phyloP scores from a whole-genome alignment of 2,113 vertebrate species.

The Tachycineta bicolor region DNA sequence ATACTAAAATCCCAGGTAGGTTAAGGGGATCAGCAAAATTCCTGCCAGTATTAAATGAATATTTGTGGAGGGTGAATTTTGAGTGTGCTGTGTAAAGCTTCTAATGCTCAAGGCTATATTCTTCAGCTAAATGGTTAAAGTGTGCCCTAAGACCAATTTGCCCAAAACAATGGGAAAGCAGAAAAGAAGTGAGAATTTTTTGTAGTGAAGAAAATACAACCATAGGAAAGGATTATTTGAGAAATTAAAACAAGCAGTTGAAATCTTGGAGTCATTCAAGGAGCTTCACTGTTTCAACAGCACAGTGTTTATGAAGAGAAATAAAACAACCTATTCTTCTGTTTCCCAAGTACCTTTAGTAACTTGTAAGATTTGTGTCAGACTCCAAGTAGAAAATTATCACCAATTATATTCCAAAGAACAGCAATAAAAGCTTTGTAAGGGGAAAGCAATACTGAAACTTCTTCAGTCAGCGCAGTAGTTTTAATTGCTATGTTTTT shows the following conservation, averaged over 20 bases:
- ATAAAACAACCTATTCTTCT: neutral
- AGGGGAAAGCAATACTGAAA: neutral
- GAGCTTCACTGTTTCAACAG: neutral
- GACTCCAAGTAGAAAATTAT: constrained; percentile 18
- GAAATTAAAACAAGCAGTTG: neutral
- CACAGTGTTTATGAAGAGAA: neutral
- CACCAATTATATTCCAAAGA: constrained; percentile 12
- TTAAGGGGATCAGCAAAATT: neutral
- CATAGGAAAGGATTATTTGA: neutral
- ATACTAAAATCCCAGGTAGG: neutral
- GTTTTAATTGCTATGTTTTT: neutral
- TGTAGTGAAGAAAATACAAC: neutral
- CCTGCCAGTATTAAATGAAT: neutral
- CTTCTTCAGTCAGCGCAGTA: neutral
- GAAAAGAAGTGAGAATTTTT: neutral
- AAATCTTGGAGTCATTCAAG: neutral
- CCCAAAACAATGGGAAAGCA: neutral
- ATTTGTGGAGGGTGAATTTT: neutral
- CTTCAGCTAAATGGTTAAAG: constrained; percentile 2
- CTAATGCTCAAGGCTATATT: neutral
- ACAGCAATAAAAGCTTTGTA: constrained; percentile 3
- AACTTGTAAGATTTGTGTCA: constrained; percentile 6
- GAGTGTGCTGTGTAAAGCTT: neutral
- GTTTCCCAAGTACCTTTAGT: neutral
- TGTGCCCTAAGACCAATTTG: neutral